These are phyloP conservation scores for Hymenopus coronatus DNA, from an alignment of 2,888 invertebrate genomes.

Conservation along the genomic window DNA sequence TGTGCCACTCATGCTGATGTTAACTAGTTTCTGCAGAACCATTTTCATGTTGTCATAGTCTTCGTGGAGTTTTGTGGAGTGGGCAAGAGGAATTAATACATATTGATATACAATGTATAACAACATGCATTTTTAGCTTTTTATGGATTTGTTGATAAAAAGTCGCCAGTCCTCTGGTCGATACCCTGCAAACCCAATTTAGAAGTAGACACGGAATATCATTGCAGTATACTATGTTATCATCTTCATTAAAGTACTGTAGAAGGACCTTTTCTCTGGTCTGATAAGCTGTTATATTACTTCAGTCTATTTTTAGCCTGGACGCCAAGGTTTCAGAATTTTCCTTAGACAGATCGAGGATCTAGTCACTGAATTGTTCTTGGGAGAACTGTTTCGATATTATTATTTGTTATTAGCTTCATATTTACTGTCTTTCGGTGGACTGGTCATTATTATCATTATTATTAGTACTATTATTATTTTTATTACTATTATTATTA, in stretches of 20 bases:
- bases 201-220: background rate
- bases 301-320: background rate
- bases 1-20: constrained; percentile 28
- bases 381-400: no score
- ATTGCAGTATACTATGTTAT: background rate
- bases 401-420: no score
- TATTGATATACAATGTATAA: background rate
- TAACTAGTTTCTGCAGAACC: constrained; percentile 24
- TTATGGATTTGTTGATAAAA: background rate
- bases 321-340: background rate
- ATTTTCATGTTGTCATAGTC: constrained; percentile 32
- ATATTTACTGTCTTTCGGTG: no score
- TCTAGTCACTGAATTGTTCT: no score
- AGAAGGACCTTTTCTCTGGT: background rate
- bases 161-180: background rate
- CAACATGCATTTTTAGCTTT: background rate
- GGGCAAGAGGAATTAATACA: background rate
- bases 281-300: background rate
- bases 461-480: no score
- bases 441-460: no score
- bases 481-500: no score
- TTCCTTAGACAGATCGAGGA: no score
- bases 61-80: constrained; percentile 29
- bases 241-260: background rate
- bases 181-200: background rate